Conservation (phyloP, 2,888 invertebrate species). For the Aspidiotus rigidus region DNA sequence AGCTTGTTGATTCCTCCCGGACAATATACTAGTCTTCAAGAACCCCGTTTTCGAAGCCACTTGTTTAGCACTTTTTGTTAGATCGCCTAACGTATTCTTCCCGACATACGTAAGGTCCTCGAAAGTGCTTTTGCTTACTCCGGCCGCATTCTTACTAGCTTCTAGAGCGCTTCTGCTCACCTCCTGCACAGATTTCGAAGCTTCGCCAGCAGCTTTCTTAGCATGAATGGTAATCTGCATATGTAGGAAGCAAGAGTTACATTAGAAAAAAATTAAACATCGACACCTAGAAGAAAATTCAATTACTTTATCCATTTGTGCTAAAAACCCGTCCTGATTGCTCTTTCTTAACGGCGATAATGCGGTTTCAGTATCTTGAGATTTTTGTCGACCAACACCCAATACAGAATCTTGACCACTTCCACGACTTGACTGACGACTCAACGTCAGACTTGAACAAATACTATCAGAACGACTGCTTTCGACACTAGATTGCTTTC, state of each 20-base stretch:
- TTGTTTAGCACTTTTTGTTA: conserved; percentile 85
- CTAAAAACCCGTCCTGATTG: conserved; percentile 29
- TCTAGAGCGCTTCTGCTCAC: conserved; percentile 75
- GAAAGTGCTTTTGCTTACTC: conserved; percentile 75
- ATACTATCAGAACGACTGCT: conserved; percentile 28
- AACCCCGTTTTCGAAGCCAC: conserved; percentile 76
- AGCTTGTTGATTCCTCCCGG: conserved; percentile 14
- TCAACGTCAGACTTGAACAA: conserved; percentile 19
- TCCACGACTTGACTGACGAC: conserved; percentile 29
- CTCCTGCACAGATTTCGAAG: conserved; percentile 71
- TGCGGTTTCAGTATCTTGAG: conserved; percentile 21
- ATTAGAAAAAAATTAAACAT: background rate
- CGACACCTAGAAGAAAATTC: conserved; percentile 62
- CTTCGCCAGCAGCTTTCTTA: conserved; percentile 76
- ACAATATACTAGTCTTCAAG: conserved; percentile 50
- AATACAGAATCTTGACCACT: conserved; percentile 26
- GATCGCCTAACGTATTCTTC: conserved; percentile 78
- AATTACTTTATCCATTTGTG: conserved; percentile 29
- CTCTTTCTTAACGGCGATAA: conserved; percentile 24
- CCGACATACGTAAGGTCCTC: conserved; percentile 82
- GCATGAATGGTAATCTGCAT: conserved; percentile 76
- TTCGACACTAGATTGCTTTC: conserved; percentile 17
- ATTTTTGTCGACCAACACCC: conserved; percentile 20
- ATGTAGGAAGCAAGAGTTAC: background rate
- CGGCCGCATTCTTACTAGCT: conserved; percentile 78